phyloP scores from a whole-genome alignment of 2,888 invertebrate genomes.

The Bugula neritina region DNA sequence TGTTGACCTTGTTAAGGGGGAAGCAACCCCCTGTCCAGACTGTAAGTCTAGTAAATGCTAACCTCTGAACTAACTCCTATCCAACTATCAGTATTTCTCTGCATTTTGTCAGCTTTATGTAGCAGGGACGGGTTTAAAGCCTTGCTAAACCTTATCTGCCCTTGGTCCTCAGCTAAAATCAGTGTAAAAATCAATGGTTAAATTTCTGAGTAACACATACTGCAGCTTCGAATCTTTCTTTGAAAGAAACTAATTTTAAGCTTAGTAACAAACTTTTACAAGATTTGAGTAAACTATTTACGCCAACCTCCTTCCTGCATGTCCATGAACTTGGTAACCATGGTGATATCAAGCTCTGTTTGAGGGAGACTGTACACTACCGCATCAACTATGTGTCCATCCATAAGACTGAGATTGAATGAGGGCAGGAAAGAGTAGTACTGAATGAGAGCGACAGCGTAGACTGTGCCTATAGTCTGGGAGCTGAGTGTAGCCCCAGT shows the following conservation, averaged over 20 bases:
- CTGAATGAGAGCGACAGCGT: constrained; percentile 6
- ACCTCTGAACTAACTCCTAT: not conserved
- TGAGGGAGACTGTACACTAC: not conserved
- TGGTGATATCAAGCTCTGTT: not conserved
- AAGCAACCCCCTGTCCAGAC: too few species aligned
- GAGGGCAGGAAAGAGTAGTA: constrained; percentile 23
- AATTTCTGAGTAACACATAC: too few species aligned
- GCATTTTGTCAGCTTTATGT: not conserved
- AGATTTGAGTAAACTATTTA: too few species aligned
- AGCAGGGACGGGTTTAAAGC: not conserved
- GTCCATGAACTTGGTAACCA: not conserved
- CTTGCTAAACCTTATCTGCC: not conserved
- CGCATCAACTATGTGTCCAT: constrained; percentile 6
- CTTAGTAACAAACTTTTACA: too few species aligned
- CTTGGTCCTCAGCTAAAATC: not conserved
- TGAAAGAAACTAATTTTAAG: too few species aligned
- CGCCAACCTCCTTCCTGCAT: not conserved
- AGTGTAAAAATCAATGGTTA: too few species aligned
- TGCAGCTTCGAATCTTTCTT: too few species aligned
- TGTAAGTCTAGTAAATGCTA: not conserved
- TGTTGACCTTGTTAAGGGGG: too few species aligned
- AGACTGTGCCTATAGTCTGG: not conserved
- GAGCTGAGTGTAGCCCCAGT: not conserved
- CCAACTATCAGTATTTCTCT: not conserved
- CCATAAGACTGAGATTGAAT: not conserved